Evolutionary conservation across 2,888 invertebrate genomes (phyloP), one percentile per base, ranked within the genome.

Genomic region (Acleris emargana): DNA sequence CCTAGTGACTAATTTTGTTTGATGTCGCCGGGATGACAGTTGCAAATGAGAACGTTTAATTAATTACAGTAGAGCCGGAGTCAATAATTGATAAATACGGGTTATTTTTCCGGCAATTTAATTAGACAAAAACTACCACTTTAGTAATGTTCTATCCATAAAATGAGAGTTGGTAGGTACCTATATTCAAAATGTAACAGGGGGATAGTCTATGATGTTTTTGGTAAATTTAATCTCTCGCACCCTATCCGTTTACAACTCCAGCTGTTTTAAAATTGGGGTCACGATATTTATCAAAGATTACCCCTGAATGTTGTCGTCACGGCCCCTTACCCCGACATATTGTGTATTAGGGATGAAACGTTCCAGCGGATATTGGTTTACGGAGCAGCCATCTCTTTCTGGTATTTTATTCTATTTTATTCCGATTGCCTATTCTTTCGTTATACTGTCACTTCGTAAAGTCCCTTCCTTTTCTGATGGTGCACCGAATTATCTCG

Each of bases 231-330:
- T 66, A 66, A 66, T 61, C 55, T 22, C 55, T 22, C 54, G 50
- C 57, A 52, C 64, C 64, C 59, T 43, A 64, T 54, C 49, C 64
- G 28, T 54, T 50, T 42, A 28, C 38, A 25, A n/a, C 32, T 62
- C 28, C 54, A 64, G 60, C 55, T 66, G 66, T 57, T 66, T 66
- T 66, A 52, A 61, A 64, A 66, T 55, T 59, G 59, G 66, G 66
- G 66, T 60, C 61, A 61, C 25, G 57, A 61, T 66, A 52, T 60
- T 66, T 64, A 64, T 54, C 59, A 54, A 49, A 51, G 66, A 66
- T 66, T 57, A 61, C 66, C 66, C 64, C 64, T 64, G 59, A 43
- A 53, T 64, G 64, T 64, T 57, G 53, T 60, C 64, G 55, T 38
- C 45, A n/a, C 59, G 55, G 43, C 49, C 58, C 58, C 59, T 53